phyloP scores from a whole-genome alignment of 2,888 invertebrate genomes.

The Endomychus coccineus region DNA sequence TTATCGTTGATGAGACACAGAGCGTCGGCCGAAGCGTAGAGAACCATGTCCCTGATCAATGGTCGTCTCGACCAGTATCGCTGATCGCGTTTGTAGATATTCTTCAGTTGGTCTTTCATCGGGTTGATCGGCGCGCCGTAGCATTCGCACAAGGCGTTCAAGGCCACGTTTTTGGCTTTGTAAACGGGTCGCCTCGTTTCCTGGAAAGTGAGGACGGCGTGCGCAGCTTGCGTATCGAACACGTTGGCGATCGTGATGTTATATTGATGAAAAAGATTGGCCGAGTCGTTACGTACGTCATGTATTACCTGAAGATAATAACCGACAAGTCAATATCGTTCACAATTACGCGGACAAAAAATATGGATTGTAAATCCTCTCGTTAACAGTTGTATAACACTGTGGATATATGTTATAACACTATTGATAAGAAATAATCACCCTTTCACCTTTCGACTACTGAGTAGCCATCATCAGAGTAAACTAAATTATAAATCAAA shows the following conservation, averaged over 20 bases:
- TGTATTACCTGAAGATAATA: constrained; percentile 76
- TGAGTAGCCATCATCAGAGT: too few species aligned
- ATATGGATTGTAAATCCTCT: too few species aligned
- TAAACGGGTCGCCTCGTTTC: constrained; percentile 85
- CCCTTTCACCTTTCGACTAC: too few species aligned
- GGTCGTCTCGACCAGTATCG: constrained; percentile 83
- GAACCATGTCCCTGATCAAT: constrained; percentile 81
- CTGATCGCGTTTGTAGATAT: constrained; percentile 77
- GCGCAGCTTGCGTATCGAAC: constrained; percentile 82
- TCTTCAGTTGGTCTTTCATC: constrained; percentile 83
- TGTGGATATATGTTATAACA: too few species aligned
- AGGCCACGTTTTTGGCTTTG: constrained; percentile 87
- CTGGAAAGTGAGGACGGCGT: constrained; percentile 85
- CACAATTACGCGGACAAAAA: too few species aligned
- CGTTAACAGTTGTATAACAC: too few species aligned
- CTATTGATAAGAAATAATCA: too few species aligned
- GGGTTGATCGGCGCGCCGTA: constrained; percentile 85
- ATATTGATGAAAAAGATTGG: constrained; percentile 79
- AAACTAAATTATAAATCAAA: too few species aligned
- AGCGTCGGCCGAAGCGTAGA: constrained; percentile 86
- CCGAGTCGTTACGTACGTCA: constrained; percentile 87
- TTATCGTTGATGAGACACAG: constrained; percentile 79
- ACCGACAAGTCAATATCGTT: too few species aligned
- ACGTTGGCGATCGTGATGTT: constrained; percentile 76
- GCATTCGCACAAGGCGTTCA: constrained; percentile 84